phyloP scores from a whole-genome alignment of 2,113 vertebrate species.

The Plestiodon gilberti region DNA sequence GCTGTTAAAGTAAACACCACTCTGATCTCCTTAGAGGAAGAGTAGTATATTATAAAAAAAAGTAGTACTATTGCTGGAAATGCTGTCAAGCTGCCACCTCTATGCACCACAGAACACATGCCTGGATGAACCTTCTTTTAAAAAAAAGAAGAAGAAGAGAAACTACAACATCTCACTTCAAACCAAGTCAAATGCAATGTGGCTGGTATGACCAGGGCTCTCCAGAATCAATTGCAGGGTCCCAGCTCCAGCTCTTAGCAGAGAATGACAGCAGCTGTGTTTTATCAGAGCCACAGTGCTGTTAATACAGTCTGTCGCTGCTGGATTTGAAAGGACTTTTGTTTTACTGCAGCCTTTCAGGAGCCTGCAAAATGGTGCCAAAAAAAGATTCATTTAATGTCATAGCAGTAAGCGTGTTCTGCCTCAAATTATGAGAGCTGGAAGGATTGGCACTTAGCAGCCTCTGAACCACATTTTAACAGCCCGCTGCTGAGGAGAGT shows the following conservation, averaged over 20 bases:
- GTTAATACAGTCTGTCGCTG: neutral
- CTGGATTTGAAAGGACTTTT: conserved; percentile 27
- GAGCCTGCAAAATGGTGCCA: conserved; percentile 10
- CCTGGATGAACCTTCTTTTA: neutral
- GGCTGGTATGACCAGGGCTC: neutral
- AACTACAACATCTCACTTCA: neutral
- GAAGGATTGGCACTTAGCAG: neutral
- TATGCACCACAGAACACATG: neutral
- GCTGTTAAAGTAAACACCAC: neutral
- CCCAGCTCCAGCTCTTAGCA: neutral
- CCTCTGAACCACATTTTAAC: conserved; percentile 22
- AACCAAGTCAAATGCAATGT: neutral
- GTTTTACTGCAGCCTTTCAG: conserved; percentile 10
- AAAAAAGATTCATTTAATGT: neutral
- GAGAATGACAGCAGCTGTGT: conserved; percentile 2
- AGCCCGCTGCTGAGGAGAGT: neutral
- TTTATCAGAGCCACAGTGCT: neutral
- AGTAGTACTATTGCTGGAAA: neutral
- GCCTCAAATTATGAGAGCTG: neutral
- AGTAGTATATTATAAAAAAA: neutral
- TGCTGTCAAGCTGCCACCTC: neutral
- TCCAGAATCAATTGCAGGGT: neutral
- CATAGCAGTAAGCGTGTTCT: neutral
- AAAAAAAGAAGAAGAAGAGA: too few species aligned
- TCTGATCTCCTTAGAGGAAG: neutral